Evolutionary conservation across 2,113 vertebrate genomes (phyloP).

Genomic region (Poeciliopsis occidentalis): DNA sequence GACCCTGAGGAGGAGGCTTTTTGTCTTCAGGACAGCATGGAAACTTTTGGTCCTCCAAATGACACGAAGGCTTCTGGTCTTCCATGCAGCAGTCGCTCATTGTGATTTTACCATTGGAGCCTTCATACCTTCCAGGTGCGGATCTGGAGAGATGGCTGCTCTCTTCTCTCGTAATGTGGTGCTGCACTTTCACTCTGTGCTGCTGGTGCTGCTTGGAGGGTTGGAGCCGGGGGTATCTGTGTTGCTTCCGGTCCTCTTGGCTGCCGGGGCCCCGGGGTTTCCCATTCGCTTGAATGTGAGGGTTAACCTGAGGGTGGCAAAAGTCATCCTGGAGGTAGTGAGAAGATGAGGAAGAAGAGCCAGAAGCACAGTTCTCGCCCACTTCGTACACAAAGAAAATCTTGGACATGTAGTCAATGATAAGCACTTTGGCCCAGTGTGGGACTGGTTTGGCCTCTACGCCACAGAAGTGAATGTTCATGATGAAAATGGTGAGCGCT

Average conservation of each 20-base stretch:
- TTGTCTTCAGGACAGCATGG: conserved; percentile 61
- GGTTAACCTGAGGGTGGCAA: conserved; percentile 27
- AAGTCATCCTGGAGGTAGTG: conserved; percentile 43
- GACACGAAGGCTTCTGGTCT: conserved; percentile 48
- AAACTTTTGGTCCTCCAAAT: conserved; percentile 39
- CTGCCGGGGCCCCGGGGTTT: conserved; percentile 45
- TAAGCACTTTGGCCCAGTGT: conserved; percentile 92
- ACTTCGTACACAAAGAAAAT: conserved; percentile 95
- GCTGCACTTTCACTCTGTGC: conserved; percentile 56
- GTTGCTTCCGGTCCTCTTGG: conserved; percentile 27
- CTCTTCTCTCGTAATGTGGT: conserved; percentile 66
- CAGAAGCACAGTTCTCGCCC: conserved; percentile 90
- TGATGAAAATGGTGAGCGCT: conserved; percentile 95
- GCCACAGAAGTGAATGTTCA: conserved; percentile 98
- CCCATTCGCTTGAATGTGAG: conserved; percentile 51
- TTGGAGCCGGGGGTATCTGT: conserved; percentile 53
- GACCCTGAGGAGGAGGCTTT: conserved; percentile 42
- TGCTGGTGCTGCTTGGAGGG: conserved; percentile 60
- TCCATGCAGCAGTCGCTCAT: conserved; percentile 62
- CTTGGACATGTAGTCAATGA: conserved; percentile 97
- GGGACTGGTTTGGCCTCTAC: conserved; percentile 95
- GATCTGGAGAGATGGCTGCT: conserved; percentile 40
- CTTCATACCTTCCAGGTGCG: conserved; percentile 56
- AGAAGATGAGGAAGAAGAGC: conserved; percentile 33
- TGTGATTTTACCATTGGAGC: conserved; percentile 67